Evolutionary conservation across 2,888 invertebrate genomes (phyloP).

Genomic region (Idaea biselata): DNA sequence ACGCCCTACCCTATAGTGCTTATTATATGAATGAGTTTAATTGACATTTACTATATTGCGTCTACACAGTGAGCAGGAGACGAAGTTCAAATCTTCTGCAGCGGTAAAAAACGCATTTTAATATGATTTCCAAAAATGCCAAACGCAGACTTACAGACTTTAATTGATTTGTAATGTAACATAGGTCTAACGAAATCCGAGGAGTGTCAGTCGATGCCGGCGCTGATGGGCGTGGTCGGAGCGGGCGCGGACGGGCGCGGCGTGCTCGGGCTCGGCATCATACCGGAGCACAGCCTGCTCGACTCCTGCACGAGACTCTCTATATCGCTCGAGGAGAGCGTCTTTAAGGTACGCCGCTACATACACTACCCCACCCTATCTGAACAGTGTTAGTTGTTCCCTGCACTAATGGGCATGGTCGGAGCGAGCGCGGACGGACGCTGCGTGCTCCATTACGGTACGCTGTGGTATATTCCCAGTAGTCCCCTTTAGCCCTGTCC

Average conservation of each 20-base stretch:
- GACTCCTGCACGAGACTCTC: slow-evolving; percentile 93
- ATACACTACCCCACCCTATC: background rate
- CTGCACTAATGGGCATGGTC: slow-evolving; percentile 87
- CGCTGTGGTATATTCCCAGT: no score
- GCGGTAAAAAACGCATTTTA: no score
- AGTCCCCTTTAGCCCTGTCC: no score
- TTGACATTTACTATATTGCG: no score
- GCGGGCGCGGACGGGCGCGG: slow-evolving; percentile 77
- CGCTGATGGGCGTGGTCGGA: slow-evolving; percentile 86
- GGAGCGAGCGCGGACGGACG: slow-evolving; percentile 77
- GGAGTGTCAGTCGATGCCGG: slow-evolving; percentile 94
- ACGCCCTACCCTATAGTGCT: no score
- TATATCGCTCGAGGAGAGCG: slow-evolving; percentile 89
- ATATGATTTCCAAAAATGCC: no score
- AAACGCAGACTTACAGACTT: no score
- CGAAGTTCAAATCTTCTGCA: no score
- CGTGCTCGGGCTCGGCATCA: slow-evolving; percentile 84
- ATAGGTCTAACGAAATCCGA: slow-evolving; percentile 90
- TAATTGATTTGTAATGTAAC: background rate
- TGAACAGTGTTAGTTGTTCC: slow-evolving; percentile 88
- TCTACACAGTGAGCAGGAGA: no score
- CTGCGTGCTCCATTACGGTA: slow-evolving; percentile 66
- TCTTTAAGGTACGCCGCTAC: slow-evolving; percentile 61
- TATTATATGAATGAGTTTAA: no score
- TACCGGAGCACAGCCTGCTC: slow-evolving; percentile 91